Evolutionary conservation across 2,888 invertebrate genomes (phyloP), one percentile per base, ranked within the genome.

Genomic region (Nephrocerus scutellatus): DNA sequence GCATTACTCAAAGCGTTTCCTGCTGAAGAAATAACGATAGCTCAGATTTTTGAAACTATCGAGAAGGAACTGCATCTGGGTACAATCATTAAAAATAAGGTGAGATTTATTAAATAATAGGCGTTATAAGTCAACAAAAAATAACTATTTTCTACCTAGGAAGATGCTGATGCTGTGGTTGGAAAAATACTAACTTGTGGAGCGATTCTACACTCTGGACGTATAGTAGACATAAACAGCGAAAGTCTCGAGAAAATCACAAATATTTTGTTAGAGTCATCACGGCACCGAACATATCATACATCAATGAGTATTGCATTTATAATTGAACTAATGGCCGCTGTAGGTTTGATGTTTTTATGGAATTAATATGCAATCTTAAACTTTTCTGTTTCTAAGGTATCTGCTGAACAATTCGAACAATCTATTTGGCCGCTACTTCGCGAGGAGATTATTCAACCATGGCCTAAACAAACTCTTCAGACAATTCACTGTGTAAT

Each of bases 181-280:
- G 86, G 86, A 1, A 77, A 79, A 56, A 77, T 86, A 44, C 68
- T 86, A 51, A 72, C 77, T 2, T 82, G 80, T 57, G 81, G 82
- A 15, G 80, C 84, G 4, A 57, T 84, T 21, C 73, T 85, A 43
- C 73, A 80, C 33, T 80, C 84, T 1, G 75, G 74, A 14, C 65
- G 75, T 33, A 72, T 82, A 51, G 48, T 66, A 3, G 70, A 70
- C 48, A 70, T 70, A 1, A 63, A 70, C 1, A 52, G 51, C 18
- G 75, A 79, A 32, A 72, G 77, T 18, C 66, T 74, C 43, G 60
- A 60, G 32, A 62, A 70, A 54, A 55, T 76, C 16, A 47, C 74
- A 5, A 63, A 71, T 44, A 57, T 65, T 28, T 51, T 74, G 15
- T 26, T 58, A 8, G 47, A 51, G 35, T 44, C 57, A 5, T 50